Base-by-base conservation (phyloP, 2,113 vertebrate genomes). In the Brachirus orientalis region DNA sequence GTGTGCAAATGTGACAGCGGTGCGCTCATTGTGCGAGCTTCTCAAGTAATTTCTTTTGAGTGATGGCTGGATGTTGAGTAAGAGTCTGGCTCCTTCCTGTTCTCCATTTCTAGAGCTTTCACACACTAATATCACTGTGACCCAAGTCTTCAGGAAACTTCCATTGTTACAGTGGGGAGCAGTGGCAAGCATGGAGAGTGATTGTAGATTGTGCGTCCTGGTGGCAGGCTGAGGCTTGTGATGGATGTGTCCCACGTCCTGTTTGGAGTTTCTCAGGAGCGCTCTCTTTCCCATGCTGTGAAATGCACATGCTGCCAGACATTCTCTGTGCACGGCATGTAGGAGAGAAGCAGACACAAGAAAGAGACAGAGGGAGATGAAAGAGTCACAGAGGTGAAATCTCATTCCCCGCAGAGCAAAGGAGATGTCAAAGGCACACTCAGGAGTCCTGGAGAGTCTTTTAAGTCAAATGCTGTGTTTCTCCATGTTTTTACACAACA, bases 171-270 rank as follows among this genome's bases (percentile, higher is more conserved):
- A 65, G 73, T 61, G 76, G 72, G 52, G 64, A 76, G 47, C 65
- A 50, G 69, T n/a, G 36, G 56, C 14, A 84, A 88, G 92, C 90
- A 90, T 83, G 65, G 70, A 76, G 74, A 69, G 78, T 70, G 75
- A 43, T 63, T 70, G 68, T 70, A 72, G 45, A 45, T 54, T 9
- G 43, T 68, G 57, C 54, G 77, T 77, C 75, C 58, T 48, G 50
- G 19, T 37, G 69, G 44, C 44, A 18, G 55, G 58, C 28, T 55
- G 79, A 68, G 89, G 69, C 82, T 46, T 56, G 54, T 91, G 93
- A 93, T 94, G 94, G 94, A 95, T 94, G 93, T 75, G 80, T 90
- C 91, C 75, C 64, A 83, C 91, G 96, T 99, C 95, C 96, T 96
- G 92, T 90, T 86, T 91, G 87, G 63, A 88, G 86, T 90, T 97